Evolutionary conservation across 1,140 invertebrate genomes (phyloP).

Genomic region (Phymorhynchus buccinoides): DNA sequence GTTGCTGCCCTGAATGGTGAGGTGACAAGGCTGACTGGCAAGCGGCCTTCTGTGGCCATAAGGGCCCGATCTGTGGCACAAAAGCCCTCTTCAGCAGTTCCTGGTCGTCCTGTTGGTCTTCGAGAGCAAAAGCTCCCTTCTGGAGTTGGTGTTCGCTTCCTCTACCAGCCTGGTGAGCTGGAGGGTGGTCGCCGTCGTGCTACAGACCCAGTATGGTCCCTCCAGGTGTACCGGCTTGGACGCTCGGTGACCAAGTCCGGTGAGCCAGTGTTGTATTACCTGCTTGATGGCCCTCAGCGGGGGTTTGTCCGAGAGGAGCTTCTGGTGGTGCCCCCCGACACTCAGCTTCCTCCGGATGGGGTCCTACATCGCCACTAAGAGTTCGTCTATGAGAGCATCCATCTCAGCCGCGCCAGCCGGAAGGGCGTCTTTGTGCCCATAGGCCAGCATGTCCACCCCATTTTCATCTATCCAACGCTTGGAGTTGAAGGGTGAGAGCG

Average conservation of each 20-base stretch:
- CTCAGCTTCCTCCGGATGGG: constrained; percentile 34
- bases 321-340: constrained; percentile 36
- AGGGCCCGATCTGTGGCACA: constrained; percentile 20
- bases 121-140: constrained; percentile 21
- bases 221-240: constrained; percentile 35
- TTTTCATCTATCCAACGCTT: constrained; percentile 31
- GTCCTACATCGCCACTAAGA: not conserved
- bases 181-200: constrained; percentile 42
- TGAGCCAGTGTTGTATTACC: constrained; percentile 45
- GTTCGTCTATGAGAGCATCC: too few relatives aligned
- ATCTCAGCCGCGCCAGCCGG: constrained; percentile 1
- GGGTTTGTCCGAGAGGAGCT: constrained; percentile 50
- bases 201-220: constrained; percentile 45
- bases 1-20: constrained; percentile 42
- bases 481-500: constrained; percentile 26
- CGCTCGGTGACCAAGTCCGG: constrained; percentile 10
- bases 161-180: constrained; percentile 50
- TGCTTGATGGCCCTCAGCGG: constrained; percentile 33
- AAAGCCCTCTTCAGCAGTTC: constrained; percentile 16
- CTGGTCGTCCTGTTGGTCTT: constrained; percentile 29
- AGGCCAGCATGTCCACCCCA: too few relatives aligned
- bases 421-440: constrained; percentile 9
- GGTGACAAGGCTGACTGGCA: constrained; percentile 40
- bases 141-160: constrained; percentile 30
- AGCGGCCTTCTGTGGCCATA: constrained; percentile 40